Evolutionary conservation across 53 echinoderm and acorn worm species (phyloP), one percentile per base, ranked within the genome.

Genomic region (Astropecten irregularis): DNA sequence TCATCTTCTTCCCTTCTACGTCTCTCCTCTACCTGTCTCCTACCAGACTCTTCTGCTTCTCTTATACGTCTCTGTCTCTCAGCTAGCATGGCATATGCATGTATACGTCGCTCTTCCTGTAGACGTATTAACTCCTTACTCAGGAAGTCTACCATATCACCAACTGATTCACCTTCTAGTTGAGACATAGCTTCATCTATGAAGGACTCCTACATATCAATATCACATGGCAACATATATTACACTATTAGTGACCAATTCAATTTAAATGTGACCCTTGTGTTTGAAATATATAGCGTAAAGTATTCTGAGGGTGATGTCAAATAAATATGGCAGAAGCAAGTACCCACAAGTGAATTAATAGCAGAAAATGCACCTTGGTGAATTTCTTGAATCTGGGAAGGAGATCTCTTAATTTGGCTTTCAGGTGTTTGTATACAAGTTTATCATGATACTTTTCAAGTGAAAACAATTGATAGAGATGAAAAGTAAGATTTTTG

Each of bases 1-100:
- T 96, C 96, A 86, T 96, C 96, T 44, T 96, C 96, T 37, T 96
- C 96, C 65, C 96, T 47, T 38, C 96, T 68, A 54, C 96, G 81
- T 51, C 96, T 91, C 60, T 96, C 96, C 56, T 96, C 96, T 44
- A 96, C 91, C 77, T 96, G 96, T 66, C 96, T 73, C 29, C 89
- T 82, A 11, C 96, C 96, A 30, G 93, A 93, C 57, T 96, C 96
- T 61, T 96, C 96, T 0, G 96, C 96, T 76, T 96, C 96, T 40
- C 91, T 54, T 72, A 96, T 88, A 36, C 96, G 85, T 15, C 96
- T 72, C 33, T 89, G 91, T 69, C 96, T 82, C 77, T 96, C 96
- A 22, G 96, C 96, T 49, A 96, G 83, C 96, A 96, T 96, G 68
- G 96, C 93, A 49, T 93, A 96, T 57, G 96, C 96, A 40, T 96